Evolutionary conservation across 2,888 invertebrate species (phyloP).

Genomic region (Lithophane socia): DNA sequence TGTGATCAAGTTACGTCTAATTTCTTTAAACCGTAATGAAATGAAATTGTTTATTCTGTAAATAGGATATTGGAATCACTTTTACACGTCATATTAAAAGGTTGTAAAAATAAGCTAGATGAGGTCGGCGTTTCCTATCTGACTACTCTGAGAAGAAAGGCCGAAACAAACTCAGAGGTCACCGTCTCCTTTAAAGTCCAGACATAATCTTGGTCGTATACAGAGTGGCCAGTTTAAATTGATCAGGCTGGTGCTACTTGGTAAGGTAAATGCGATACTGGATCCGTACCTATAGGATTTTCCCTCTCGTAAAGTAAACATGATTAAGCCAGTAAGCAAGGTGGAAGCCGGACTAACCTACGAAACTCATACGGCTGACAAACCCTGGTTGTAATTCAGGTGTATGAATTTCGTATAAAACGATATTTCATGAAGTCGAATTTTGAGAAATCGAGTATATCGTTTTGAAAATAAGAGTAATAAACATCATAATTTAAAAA

Average conservation of each 20-base stretch:
- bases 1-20: constrained; percentile 46
- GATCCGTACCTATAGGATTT: background rate
- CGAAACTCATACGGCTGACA: no score
- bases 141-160: no score
- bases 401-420: background rate
- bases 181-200: no score
- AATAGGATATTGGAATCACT: no score
- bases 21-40: constrained; percentile 35
- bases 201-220: no score
- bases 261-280: background rate
- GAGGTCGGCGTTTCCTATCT: no score
- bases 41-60: no score
- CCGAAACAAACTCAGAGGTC: no score
- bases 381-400: no score
- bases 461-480: background rate
- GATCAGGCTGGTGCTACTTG: background rate
- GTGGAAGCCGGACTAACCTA: no score
- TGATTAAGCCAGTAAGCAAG: background rate
- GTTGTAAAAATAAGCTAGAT: no score
- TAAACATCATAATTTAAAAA: background rate
- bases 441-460: background rate
- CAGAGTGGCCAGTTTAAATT: constrained; percentile 30
- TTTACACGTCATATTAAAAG: no score
- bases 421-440: background rate
- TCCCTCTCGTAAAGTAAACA: background rate